A percentile compares a stretch with the other conserved stretches of the same genome.
Conservation (phyloP, 2,113 vertebrate genomes). For the Microtus oregoni region DNA sequence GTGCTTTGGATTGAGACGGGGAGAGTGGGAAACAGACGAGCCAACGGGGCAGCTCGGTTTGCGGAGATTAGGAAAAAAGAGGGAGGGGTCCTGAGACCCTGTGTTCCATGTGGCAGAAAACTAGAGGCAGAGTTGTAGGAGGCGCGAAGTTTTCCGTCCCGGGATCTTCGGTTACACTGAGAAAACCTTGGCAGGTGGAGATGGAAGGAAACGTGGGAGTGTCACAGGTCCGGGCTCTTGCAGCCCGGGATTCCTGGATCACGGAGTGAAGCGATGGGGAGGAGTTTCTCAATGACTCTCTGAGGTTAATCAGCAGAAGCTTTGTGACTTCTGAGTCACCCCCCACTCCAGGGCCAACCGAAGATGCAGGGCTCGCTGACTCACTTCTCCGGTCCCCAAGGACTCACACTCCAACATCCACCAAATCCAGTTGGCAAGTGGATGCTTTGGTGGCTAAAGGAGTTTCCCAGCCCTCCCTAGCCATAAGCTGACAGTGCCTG, state of each 20-base stretch:
- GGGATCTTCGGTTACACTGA: not conserved
- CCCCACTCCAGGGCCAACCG: not conserved
- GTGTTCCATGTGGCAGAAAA: not conserved
- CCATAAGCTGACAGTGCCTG: not conserved
- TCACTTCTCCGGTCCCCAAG: constrained; percentile 67
- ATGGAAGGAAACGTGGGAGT: not conserved
- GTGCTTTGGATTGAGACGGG: not conserved
- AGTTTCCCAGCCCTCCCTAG: not conserved
- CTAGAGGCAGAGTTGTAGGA: not conserved
- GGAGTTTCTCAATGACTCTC: not conserved
- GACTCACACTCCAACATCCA: constrained; percentile 39
- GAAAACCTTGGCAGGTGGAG: not conserved
- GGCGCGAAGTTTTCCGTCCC: not conserved
- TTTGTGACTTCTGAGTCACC: constrained; percentile 66
- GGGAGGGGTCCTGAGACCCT: not conserved
- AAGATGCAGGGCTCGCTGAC: constrained; percentile 37
- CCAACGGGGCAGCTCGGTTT: not conserved
- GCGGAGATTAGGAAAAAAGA: not conserved
- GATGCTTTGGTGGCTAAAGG: not conserved
- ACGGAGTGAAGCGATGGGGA: not conserved
- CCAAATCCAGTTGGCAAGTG: constrained; percentile 21
- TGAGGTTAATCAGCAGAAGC: not conserved
- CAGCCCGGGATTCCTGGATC: not conserved
- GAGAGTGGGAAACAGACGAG: not conserved
- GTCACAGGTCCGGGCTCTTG: not conserved